Evolutionary conservation across 2,113 vertebrate species (phyloP), one percentile per base, ranked within the genome.

Genomic region (Nerophis lumbriciformis): DNA sequence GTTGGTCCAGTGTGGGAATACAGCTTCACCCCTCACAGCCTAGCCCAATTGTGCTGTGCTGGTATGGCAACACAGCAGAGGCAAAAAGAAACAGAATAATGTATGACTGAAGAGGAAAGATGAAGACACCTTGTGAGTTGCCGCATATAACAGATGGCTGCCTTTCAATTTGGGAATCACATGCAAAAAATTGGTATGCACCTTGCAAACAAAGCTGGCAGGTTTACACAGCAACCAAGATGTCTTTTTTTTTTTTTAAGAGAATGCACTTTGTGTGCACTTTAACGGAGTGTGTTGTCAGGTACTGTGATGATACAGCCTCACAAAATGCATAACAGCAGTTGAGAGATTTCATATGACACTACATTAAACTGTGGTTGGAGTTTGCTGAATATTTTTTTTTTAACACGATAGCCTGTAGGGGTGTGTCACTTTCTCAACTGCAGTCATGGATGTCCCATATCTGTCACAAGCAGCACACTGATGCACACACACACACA

Each of bases 381-480:
- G 70, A 83, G 50, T 78, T 81, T 79, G 80, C 74, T 79, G 64
- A 83, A 79, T 72, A 79, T 80, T 76, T 51, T 15, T 76, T 80
- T 83, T 68, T 79, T 59, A 76, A 66, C 68, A 61, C 47, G 6
- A 73, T 66, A 39, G 76, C 83, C 83, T 79, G 63, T 72, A 77
- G 84, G 78, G 79, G 68, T 63, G 80, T 80, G 83, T 81, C 80
- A 80, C 65, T 78, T 79, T 86, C 79, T 82, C 72, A 66, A 76
- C 68, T n/a, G 76, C 75, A 78, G 76, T 81, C 77, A 82, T 76
- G 78, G 78, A 73, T 84, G 86, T 87, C 85, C 85, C 86, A 88
- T 72, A 89, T 89, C 85, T 90, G 88, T 89, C 88, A 84, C 63
- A 75, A 57, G 73, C 79, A 81, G 39, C 71, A 74, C 56, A 45